Conservation (phyloP, 2,888 invertebrate species). For the Phyllotreta cruciferae region DNA sequence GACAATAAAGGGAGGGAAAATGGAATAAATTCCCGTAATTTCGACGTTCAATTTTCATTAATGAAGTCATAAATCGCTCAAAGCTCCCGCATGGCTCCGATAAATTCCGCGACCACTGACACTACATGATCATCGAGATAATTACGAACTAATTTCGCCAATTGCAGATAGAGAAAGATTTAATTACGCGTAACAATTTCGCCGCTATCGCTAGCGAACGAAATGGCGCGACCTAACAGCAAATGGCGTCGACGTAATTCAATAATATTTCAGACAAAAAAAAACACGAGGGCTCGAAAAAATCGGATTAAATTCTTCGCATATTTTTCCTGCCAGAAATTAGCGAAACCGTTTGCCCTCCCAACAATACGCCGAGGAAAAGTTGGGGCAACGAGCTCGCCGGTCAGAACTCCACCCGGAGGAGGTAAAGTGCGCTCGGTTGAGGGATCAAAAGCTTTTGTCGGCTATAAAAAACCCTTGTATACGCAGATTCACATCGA, state of each 20-base stretch:
- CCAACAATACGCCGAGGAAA: conserved; percentile 1
- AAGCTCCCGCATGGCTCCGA: conserved; percentile 18
- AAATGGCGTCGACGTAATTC: no score
- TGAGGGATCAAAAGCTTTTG: conserved; percentile 25
- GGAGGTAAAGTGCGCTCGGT: conserved; percentile 17
- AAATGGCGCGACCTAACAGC: no score
- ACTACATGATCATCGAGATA: conserved; percentile 26
- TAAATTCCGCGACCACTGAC: conserved; percentile 25
- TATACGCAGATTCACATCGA: conserved; percentile 28
- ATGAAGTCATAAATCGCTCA: conserved; percentile 24
- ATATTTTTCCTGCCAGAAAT: neutral
- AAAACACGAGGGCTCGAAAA: no score
- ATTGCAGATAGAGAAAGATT: conserved; percentile 27
- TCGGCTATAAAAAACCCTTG: conserved; percentile 11
- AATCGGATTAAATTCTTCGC: no score
- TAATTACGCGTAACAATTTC: conserved; percentile 12
- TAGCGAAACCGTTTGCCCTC: neutral
- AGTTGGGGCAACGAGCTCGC: neutral
- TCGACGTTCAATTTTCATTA: conserved; percentile 24
- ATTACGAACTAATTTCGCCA: conserved; percentile 29
- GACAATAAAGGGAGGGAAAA: no score
- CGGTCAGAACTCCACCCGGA: conserved; percentile 1
- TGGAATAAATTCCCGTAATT: conserved; percentile 6
- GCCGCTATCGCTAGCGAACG: neutral
- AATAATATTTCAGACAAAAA: no score